These are phyloP conservation scores for Cheilosia grossa DNA, from an alignment of 2,888 invertebrate genomes.

Conservation along the genomic window DNA sequence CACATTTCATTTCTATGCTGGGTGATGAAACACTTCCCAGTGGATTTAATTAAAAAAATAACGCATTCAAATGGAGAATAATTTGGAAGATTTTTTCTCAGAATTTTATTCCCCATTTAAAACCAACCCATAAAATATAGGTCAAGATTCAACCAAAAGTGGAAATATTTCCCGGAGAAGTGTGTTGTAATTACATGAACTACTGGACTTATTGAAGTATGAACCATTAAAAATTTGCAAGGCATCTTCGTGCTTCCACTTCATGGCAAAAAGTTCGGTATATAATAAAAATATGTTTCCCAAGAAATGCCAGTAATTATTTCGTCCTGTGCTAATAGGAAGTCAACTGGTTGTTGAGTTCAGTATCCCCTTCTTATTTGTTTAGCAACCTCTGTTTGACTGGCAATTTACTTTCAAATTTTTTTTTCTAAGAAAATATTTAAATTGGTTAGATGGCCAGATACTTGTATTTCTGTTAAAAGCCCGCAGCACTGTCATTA, in stretches of 20 bases:
- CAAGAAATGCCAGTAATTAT: constrained; percentile 9
- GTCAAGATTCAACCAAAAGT: constrained; percentile 55
- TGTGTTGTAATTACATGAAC: constrained; percentile 24
- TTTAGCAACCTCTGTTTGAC: no score
- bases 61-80: constrained; percentile 50
- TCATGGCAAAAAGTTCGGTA: not conserved
- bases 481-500: no score
- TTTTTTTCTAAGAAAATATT: no score
- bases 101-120: constrained; percentile 15
- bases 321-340: not conserved
- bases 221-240: not conserved
- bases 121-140: constrained; percentile 33
- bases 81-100: constrained; percentile 24
- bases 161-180: constrained; percentile 15
- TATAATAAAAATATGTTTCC: not conserved
- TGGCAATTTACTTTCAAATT: no score
- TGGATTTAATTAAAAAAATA: constrained; percentile 56
- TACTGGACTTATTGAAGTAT: constrained; percentile 10
- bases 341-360: not conserved
- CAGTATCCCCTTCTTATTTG: not conserved
- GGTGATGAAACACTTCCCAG: constrained; percentile 31
- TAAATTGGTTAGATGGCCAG: no score
- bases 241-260: not conserved
- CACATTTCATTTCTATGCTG: constrained; percentile 39
- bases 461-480: no score